phyloP scores from a whole-genome alignment of 2,888 invertebrate species.

The Theretra japonica region DNA sequence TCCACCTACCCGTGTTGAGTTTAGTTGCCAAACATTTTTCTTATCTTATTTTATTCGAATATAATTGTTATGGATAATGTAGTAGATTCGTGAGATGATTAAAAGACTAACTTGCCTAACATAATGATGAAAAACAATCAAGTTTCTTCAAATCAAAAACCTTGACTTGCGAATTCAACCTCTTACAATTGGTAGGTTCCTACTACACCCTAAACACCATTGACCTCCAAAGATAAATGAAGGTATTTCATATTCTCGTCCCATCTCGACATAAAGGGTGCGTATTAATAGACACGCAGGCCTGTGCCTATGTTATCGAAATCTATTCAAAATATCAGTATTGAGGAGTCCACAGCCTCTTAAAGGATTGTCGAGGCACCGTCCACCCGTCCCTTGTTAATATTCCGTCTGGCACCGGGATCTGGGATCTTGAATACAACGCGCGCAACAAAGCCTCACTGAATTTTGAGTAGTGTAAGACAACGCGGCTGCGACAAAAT shows the following conservation, averaged over 20 bases:
- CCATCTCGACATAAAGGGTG: constrained; percentile 2
- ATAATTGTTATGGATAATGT: too few species aligned
- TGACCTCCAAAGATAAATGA: constrained; percentile 19
- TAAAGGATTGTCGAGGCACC: constrained; percentile 64
- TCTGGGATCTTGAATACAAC: constrained; percentile 72
- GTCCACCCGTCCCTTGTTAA: constrained; percentile 68
- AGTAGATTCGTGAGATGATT: too few species aligned
- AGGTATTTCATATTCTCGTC: not conserved
- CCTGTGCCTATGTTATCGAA: constrained; percentile 41
- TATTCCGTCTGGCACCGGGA: constrained; percentile 71
- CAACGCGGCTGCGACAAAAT: constrained; percentile 50
- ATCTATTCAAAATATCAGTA: constrained; percentile 49
- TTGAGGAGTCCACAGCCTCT: constrained; percentile 46
- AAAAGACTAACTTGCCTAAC: too few species aligned
- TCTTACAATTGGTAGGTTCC: too few species aligned
- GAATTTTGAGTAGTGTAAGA: constrained; percentile 71
- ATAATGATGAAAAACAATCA: too few species aligned
- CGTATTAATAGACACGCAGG: not conserved
- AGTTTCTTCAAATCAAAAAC: too few species aligned
- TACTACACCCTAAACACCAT: not conserved
- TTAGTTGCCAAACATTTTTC: too few species aligned
- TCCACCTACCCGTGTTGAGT: too few species aligned
- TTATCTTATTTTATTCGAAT: too few species aligned
- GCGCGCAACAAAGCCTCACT: constrained; percentile 70
- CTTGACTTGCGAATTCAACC: too few species aligned